phyloP scores from a whole-genome alignment of 2,888 invertebrate genomes.

The Camptogramma bilineatum region DNA sequence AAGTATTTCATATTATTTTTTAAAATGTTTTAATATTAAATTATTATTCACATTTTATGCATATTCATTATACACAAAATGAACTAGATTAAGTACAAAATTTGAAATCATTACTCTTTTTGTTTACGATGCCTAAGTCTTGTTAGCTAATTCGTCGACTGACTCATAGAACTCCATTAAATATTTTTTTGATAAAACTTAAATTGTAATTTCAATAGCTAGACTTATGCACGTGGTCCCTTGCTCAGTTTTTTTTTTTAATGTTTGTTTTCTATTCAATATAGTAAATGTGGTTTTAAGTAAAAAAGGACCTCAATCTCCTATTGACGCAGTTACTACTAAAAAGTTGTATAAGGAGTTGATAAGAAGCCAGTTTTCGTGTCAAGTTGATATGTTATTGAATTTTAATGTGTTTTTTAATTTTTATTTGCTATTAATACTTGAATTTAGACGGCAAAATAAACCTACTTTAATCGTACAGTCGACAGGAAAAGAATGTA shows the following conservation, averaged over 20 bases:
- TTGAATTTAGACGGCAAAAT: neutral
- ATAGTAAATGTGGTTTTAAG: neutral
- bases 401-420: slow-evolving; percentile 20
- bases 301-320: slow-evolving; percentile 3
- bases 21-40: no score
- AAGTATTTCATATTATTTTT: no score
- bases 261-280: neutral
- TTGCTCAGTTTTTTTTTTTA: neutral
- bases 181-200: neutral
- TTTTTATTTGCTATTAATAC: slow-evolving; percentile 9
- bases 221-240: neutral
- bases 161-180: neutral
- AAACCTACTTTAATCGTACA: neutral
- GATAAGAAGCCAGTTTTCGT: slow-evolving; percentile 15
- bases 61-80: no score
- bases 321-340: slow-evolving; percentile 11
- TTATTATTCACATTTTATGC: neutral
- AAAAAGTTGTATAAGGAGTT: slow-evolving; percentile 11
- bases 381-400: slow-evolving; percentile 15
- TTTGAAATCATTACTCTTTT: no score
- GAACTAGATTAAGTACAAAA: no score
- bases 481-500: neutral
- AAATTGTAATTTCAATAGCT: neutral
- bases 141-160: neutral
- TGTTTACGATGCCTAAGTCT: no score